These are phyloP conservation scores for Phoronis australis DNA, from an alignment of 2,888 invertebrate genomes.

Conservation along the genomic window DNA sequence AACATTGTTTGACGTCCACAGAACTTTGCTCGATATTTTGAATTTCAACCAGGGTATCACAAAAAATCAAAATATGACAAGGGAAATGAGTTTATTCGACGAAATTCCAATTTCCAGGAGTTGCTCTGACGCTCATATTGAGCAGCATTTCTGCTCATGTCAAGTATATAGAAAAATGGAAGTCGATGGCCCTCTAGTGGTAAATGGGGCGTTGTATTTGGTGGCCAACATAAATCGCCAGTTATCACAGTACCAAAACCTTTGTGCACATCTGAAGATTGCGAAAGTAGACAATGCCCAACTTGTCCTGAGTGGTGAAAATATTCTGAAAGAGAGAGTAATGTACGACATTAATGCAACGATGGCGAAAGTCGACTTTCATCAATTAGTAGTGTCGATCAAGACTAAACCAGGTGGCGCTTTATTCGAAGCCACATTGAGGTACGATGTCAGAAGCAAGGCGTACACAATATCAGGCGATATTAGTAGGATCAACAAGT, in stretches of 20 bases:
- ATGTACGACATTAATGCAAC: too few species aligned
- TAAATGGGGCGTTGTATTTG: too few species aligned
- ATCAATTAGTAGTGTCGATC: too few species aligned
- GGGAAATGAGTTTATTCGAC: not conserved
- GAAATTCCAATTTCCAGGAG: not conserved
- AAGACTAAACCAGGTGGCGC: not conserved
- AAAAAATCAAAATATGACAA: not conserved
- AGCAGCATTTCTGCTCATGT: not conserved
- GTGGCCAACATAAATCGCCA: too few species aligned
- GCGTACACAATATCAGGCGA: not conserved
- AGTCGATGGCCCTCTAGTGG: too few species aligned
- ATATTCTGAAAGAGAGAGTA: too few species aligned
- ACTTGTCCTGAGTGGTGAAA: too few species aligned
- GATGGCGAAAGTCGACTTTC: too few species aligned
- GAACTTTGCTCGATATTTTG: not conserved
- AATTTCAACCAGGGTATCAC: not conserved
- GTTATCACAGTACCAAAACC: too few species aligned
- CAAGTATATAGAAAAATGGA: too few species aligned
- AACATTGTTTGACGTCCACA: not conserved
- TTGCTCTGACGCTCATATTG: not conserved
- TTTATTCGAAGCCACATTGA: not conserved
- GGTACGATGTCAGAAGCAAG: not conserved
- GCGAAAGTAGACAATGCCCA: too few species aligned
- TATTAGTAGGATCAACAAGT: conserved; percentile 1
- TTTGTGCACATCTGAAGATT: too few species aligned